A percentile compares a stretch with the other conserved stretches of the same genome.
Conservation (phyloP, 2,113 vertebrate species). For the Gopherus flavomarginatus region DNA sequence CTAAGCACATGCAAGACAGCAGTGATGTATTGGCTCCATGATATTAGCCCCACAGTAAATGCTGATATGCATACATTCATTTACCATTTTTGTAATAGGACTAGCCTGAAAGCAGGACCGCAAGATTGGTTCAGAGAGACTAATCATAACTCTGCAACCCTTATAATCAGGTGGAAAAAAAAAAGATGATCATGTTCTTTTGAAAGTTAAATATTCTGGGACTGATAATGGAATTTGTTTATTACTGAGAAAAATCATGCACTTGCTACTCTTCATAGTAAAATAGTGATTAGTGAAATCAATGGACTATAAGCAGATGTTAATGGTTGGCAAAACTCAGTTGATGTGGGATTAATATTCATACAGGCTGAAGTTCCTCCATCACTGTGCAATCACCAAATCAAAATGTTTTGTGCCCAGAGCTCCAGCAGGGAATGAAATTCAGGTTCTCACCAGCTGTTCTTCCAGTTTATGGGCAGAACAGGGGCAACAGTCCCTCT, state of each 20-base stretch:
- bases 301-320: background rate
- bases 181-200: rapidly evolving
- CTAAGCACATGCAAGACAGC: background rate
- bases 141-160: background rate
- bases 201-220: background rate
- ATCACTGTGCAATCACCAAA: rapidly evolving
- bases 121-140: rapidly evolving
- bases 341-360: background rate
- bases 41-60: background rate
- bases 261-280: background rate
- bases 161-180: background rate
- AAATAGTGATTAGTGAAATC: background rate
- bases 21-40: background rate
- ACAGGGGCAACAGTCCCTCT: background rate
- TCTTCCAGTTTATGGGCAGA: background rate
- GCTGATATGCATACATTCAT: background rate
- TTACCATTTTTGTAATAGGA: background rate
- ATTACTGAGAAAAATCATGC: background rate
- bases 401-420: rapidly evolving
- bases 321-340: background rate
- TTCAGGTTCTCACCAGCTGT: rapidly evolving
- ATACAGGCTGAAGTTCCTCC: background rate
- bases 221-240: background rate
- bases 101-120: background rate
- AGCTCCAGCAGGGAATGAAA: background rate